Evolutionary conservation across 2,888 invertebrate species (phyloP).

Genomic region (Auanema freiburgensis): DNA sequence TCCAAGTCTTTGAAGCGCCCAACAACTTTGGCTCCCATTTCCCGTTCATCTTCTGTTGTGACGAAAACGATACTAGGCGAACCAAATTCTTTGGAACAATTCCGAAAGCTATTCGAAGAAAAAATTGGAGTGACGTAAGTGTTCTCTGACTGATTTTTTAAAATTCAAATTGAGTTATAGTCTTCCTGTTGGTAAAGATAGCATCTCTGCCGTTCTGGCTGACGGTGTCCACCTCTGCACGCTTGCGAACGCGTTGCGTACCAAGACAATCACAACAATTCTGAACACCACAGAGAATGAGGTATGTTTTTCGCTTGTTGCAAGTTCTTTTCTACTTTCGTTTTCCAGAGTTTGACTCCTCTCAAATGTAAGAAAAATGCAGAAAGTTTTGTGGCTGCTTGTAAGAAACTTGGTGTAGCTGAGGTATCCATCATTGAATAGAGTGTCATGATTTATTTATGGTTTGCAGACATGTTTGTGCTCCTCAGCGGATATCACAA

Average conservation of each 20-base stretch:
- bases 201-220: conserved; percentile 14
- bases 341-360: conserved; percentile 24
- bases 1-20: no score
- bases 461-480: conserved; percentile 30
- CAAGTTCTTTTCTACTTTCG: not conserved
- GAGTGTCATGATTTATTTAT: not conserved
- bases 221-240: conserved; percentile 21
- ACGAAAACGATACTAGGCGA: not conserved
- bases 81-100: conserved; percentile 6
- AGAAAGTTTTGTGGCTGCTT: conserved; percentile 36
- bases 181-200: conserved; percentile 9
- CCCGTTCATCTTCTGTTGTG: not conserved
- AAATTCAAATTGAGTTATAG: not conserved
- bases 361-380: conserved; percentile 32
- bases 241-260: conserved; percentile 18
- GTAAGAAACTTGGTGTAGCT: conserved; percentile 26
- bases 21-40: no score
- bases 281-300: conserved; percentile 5
- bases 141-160: not conserved
- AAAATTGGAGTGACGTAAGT: conserved; percentile 9
- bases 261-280: conserved; percentile 3
- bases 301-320: conserved; percentile 8
- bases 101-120: conserved; percentile 13
- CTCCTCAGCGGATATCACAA: conserved; percentile 34
- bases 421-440: conserved; percentile 19